phyloP scores from a whole-genome alignment of 2,888 invertebrate genomes.

The Drosophila subquinaria region DNA sequence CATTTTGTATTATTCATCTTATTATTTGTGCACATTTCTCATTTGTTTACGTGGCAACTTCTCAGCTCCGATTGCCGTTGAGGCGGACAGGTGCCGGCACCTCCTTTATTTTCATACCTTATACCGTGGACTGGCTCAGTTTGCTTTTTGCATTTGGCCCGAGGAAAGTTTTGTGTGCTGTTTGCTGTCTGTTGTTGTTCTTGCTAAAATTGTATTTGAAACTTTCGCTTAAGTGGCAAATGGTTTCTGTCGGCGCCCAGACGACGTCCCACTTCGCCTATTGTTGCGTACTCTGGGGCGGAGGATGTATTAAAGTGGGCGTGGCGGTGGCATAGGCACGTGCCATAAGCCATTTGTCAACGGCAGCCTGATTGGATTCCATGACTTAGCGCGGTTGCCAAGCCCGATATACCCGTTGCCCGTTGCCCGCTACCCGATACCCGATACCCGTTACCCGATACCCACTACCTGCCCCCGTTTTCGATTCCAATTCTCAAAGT shows the following conservation, averaged over 20 bases:
- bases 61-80: slow-evolving; percentile 10
- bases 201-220: slow-evolving; percentile 69
- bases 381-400: slow-evolving; percentile 50
- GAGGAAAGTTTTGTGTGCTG: slow-evolving; percentile 46
- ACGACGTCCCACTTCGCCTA: slow-evolving; percentile 23
- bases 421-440: background rate
- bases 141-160: slow-evolving; percentile 39
- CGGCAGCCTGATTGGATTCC: slow-evolving; percentile 72
- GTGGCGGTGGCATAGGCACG: slow-evolving; percentile 55
- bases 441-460: background rate
- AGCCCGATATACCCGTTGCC: background rate
- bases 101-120: background rate
- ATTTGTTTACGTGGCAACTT: slow-evolving; percentile 27
- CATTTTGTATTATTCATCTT: slow-evolving; percentile 7
- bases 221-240: slow-evolving; percentile 71
- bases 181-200: slow-evolving; percentile 28
- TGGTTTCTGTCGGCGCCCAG: slow-evolving; percentile 27
- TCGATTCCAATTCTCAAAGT: background rate
- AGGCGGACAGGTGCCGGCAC: background rate
- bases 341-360: slow-evolving; percentile 77
- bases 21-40: slow-evolving; percentile 35
- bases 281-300: slow-evolving; percentile 19
- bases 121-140: slow-evolving; percentile 1
- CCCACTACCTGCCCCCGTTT: background rate
- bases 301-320: background rate